Percentiles rank a stretch among this genome's conserved stretches.
These are phyloP conservation scores for Etheostoma perlongum DNA, from an alignment of 2,797 vertebrate species.

Conservation along the genomic window DNA sequence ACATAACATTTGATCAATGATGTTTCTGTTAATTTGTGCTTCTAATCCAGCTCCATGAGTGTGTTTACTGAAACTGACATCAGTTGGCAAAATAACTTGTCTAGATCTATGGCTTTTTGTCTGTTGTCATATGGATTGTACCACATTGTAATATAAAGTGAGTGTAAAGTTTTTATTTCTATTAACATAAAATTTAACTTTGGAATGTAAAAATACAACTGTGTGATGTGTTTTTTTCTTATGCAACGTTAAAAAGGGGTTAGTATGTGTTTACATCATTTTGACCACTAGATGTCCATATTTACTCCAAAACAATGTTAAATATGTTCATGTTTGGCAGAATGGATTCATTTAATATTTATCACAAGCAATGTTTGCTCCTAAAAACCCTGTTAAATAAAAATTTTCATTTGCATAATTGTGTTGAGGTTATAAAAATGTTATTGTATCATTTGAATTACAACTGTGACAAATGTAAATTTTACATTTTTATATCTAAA, in stretches of 20 bases:
- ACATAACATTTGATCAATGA: constrained; percentile 61
- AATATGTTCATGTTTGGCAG: not conserved
- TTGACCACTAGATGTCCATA: constrained; percentile 74
- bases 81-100: constrained; percentile 54
- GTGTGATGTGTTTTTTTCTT: constrained; percentile 34
- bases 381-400: not conserved
- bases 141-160: constrained; percentile 78
- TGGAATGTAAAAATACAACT: constrained; percentile 76
- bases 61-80: constrained; percentile 65
- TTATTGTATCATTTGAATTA: not conserved
- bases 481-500: not conserved
- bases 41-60: constrained; percentile 71
- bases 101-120: constrained; percentile 63
- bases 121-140: constrained; percentile 69
- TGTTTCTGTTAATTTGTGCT: constrained; percentile 68
- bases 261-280: not conserved
- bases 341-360: not conserved
- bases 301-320: not conserved
- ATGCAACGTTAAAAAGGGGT: not conserved
- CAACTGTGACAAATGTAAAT: not conserved
- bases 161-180: constrained; percentile 76
- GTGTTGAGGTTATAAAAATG: not conserved
- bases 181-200: constrained; percentile 84
- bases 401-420: not conserved
- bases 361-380: not conserved